Conservation (phyloP, 2,888 invertebrate species). For the Platycheirus albimanus region DNA sequence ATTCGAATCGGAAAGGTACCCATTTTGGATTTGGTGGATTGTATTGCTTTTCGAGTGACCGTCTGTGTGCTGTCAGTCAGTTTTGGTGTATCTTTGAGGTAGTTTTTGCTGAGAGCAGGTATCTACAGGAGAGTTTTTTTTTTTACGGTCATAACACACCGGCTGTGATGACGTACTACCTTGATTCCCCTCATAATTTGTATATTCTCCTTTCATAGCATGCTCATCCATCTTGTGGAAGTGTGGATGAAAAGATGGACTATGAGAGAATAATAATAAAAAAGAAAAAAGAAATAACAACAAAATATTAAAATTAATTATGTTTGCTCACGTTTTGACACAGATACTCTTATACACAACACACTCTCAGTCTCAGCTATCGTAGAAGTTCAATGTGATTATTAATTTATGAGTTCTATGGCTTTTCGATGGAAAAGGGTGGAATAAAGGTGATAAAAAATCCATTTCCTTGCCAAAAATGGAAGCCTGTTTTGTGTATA, state of each 20-base stretch:
- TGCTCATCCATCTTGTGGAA: slow-evolving; percentile 68
- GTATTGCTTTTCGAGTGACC: slow-evolving; percentile 45
- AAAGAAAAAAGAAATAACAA: slow-evolving; percentile 12
- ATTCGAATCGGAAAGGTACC: slow-evolving; percentile 46
- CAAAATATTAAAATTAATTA: slow-evolving; percentile 67
- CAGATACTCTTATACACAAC: slow-evolving; percentile 34
- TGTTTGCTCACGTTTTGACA: slow-evolving; percentile 73
- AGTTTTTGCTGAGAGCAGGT: slow-evolving; percentile 31
- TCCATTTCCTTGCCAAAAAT: slow-evolving; percentile 48
- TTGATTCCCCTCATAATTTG: slow-evolving; percentile 56
- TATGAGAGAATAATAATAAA: slow-evolving; percentile 46
- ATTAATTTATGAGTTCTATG: slow-evolving; percentile 8
- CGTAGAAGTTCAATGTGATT: slow-evolving; percentile 16
- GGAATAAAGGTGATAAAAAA: slow-evolving; percentile 44
- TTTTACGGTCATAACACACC: slow-evolving; percentile 67
- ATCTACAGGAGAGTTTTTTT: slow-evolving; percentile 17
- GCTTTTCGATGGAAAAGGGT: slow-evolving; percentile 20
- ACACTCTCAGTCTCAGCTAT: neutral
- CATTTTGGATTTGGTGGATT: slow-evolving; percentile 73
- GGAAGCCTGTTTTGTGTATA: slow-evolving; percentile 42
- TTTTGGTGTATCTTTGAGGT: slow-evolving; percentile 51
- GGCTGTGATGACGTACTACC: slow-evolving; percentile 60
- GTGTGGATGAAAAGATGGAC: slow-evolving; percentile 64
- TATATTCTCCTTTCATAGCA: slow-evolving; percentile 32
- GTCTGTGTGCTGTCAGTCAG: slow-evolving; percentile 70